Evolutionary conservation across 1,140 invertebrate species (phyloP), one percentile per base, ranked within the genome.

Genomic region (Drosophila ambigua): DNA sequence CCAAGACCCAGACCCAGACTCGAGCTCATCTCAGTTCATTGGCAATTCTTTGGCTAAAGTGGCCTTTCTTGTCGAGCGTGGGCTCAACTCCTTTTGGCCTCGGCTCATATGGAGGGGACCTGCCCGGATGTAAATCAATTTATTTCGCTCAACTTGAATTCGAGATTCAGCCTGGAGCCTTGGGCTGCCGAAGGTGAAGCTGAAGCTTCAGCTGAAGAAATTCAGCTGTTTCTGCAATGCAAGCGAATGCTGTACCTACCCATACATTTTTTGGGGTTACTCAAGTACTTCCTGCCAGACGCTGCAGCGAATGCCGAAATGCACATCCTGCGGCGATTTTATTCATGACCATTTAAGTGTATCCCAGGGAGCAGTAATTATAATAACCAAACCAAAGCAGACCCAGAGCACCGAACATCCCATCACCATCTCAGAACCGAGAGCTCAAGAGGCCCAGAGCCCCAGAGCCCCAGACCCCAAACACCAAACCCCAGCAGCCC

Each of bases 321-420:
- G 75, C 79, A 76, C 71, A 79, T 83, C 79, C 79, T 82, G 71
- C 61, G 54, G 59, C 61, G 49, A 35, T 60, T 63, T 71, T 61
- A 76, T 72, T 79, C 76, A 83, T 83, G 76, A 77, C 54, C 77
- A 72, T 68, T 77, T 80, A 83, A 83, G 80, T 83, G 77, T 77
- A 66, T 74, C 58, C 62, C 62, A 59, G 77, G 81, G 69, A 81
- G 62, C 62, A 75, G 82, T 78, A 87, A 87, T 87, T 85, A 87
- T 87, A 87, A 85, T 75, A 85, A 87, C 78, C 78, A 79, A 58
- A 48, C 50, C 31, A 11, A 35, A 35, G 31, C 11, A 39, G 35
- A 39, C 35, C 35, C 35, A 39, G 4, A 39, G 35, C 35, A 39
- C 4, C 46, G 52, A 68, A 63, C 59, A 66, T 51, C 60, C 39